phyloP scores from a whole-genome alignment of 37 sponge, comb jelly and placozoan species.

The Aphrocallistes beatrix region DNA sequence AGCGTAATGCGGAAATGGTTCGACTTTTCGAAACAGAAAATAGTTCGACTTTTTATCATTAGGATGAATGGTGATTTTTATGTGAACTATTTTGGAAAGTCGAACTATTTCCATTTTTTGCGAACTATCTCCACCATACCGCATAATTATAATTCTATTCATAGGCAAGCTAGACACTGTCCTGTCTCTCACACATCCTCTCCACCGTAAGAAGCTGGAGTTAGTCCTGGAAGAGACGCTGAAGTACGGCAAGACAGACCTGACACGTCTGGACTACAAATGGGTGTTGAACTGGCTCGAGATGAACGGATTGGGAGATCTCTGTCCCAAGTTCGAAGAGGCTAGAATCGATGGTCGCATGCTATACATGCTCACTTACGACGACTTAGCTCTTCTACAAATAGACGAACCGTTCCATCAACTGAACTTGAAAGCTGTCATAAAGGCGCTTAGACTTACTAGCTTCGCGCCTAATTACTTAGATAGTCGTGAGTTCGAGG shows the following conservation, averaged over 20 bases:
- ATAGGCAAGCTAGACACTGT: neutral
- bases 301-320: neutral
- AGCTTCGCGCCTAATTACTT: neutral
- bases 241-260: neutral
- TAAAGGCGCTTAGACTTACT: neutral
- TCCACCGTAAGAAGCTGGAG: neutral
- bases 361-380: neutral
- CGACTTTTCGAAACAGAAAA: too few relatives aligned
- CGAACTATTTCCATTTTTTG: too few relatives aligned
- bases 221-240: neutral
- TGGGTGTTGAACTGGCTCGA: conserved; percentile 4
- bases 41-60: too few relatives aligned
- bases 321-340: neutral
- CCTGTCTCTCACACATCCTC: neutral
- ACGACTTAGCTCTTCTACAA: neutral
- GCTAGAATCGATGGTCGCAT: neutral
- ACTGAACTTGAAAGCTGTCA: neutral
- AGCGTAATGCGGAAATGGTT: too few relatives aligned
- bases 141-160: too few relatives aligned
- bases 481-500: neutral
- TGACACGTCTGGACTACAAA: neutral
- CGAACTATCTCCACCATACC: too few relatives aligned
- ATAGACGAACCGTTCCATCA: neutral
- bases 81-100: too few relatives aligned
- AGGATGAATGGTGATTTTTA: too few relatives aligned